phyloP scores from a whole-genome alignment of 2,113 vertebrate genomes.

The Astur gentilis region DNA sequence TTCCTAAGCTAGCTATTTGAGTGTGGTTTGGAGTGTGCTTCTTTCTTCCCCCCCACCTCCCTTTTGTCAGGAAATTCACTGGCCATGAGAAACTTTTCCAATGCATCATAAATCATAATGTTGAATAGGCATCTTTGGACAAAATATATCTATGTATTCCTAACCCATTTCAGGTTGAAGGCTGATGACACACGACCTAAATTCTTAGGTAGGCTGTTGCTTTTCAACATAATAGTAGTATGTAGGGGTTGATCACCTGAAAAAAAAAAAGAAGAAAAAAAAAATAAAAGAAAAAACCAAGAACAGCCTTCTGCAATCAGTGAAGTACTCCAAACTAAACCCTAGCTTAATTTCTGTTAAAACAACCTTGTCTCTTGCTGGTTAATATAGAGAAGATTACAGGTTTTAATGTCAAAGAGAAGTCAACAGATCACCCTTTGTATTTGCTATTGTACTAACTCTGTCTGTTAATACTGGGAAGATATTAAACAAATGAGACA shows the following conservation, averaged over 20 bases:
- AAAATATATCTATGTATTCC: background rate
- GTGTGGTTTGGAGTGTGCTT: background rate
- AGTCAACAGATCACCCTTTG: background rate
- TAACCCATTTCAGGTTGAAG: background rate
- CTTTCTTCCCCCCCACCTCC: background rate
- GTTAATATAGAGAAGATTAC: background rate
- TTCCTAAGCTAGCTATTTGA: background rate
- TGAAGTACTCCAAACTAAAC: background rate
- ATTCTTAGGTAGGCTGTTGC: background rate
- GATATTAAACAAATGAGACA: background rate
- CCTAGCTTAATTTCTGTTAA: background rate
- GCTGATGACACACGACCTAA: background rate
- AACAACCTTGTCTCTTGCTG: background rate
- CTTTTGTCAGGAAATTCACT: background rate
- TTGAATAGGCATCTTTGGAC: background rate
- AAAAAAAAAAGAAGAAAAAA: background rate
- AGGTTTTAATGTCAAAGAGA: background rate
- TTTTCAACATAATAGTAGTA: background rate
- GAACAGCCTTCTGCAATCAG: background rate
- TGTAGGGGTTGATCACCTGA: background rate
- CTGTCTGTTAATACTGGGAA: background rate
- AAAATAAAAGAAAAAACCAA: fast-evolving
- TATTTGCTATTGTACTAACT: background rate
- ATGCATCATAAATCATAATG: background rate
- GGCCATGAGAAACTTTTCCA: background rate